Evolutionary conservation across 1,140 invertebrate species (phyloP).

Genomic region (Portunus trituberculatus): DNA sequence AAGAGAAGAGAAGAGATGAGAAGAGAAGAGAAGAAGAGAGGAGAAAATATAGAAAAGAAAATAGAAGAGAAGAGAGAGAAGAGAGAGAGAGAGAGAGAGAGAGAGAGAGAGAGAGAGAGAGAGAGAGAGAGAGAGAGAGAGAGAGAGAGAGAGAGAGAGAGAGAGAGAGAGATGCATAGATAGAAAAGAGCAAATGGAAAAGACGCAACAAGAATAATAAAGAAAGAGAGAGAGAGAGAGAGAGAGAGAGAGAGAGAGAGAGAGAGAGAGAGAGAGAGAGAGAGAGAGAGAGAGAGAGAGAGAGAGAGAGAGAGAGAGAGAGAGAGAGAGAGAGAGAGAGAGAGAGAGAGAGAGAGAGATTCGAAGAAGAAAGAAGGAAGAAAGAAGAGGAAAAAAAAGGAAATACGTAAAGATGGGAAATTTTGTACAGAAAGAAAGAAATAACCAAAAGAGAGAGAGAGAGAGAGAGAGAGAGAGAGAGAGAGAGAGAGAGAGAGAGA

Average conservation of each 20-base stretch:
- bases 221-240: not conserved
- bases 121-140: not conserved
- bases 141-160: not conserved
- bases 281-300: not conserved
- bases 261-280: not conserved
- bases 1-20: too few relatives aligned
- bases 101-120: too few relatives aligned
- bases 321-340: not conserved
- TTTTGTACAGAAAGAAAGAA: not conserved
- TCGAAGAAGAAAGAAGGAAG: not conserved
- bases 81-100: not conserved
- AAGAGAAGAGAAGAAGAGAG: too few relatives aligned
- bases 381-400: not conserved
- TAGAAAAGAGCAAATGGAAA: too few relatives aligned
- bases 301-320: not conserved
- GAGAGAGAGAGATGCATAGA: too few relatives aligned
- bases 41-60: too few relatives aligned
- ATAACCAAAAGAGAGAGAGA: conserved; percentile 33
- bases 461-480: conserved; percentile 39
- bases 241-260: not conserved
- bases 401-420: not conserved
- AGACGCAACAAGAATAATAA: not conserved
- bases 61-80: too few relatives aligned
- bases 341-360: not conserved
- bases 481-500: conserved; percentile 59